Conservation (phyloP, 2,888 invertebrate genomes). For the Brachypalpus laphriformis region DNA sequence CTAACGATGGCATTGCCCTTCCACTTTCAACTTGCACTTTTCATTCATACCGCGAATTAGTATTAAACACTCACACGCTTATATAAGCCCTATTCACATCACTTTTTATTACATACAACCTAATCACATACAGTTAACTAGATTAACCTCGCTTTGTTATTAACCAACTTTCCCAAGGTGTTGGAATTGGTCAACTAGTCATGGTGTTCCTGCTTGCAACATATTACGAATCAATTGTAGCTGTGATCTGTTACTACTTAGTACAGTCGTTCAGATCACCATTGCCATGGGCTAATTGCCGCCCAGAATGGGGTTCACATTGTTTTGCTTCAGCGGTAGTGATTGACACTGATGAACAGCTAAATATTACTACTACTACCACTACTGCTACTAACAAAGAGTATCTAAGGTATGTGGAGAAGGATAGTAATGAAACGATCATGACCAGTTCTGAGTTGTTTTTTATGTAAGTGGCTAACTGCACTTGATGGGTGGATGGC, state of each 20-base stretch:
- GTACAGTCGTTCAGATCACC: conserved; percentile 85
- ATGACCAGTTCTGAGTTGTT: conserved; percentile 84
- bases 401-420: conserved; percentile 55
- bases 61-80: background rate
- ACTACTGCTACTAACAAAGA: conserved; percentile 31
- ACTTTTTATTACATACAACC: background rate
- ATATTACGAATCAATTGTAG: conserved; percentile 85
- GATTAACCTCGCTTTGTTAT: conserved; percentile 4
- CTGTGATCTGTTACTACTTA: conserved; percentile 86
- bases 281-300: conserved; percentile 87
- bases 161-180: conserved; percentile 81
- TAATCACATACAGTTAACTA: background rate
- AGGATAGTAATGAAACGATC: conserved; percentile 75
- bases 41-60: background rate
- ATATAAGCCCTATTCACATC: background rate
- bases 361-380: conserved; percentile 45
- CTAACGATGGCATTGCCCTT: no score
- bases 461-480: conserved; percentile 83
- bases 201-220: conserved; percentile 85
- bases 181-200: conserved; percentile 84
- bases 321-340: conserved; percentile 80
- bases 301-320: conserved; percentile 83
- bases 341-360: conserved; percentile 24
- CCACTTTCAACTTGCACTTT: no score
- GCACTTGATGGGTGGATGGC: conserved; percentile 3